Evolutionary conservation across 2,888 invertebrate genomes (phyloP).

Genomic region (Harpalus rubripes): DNA sequence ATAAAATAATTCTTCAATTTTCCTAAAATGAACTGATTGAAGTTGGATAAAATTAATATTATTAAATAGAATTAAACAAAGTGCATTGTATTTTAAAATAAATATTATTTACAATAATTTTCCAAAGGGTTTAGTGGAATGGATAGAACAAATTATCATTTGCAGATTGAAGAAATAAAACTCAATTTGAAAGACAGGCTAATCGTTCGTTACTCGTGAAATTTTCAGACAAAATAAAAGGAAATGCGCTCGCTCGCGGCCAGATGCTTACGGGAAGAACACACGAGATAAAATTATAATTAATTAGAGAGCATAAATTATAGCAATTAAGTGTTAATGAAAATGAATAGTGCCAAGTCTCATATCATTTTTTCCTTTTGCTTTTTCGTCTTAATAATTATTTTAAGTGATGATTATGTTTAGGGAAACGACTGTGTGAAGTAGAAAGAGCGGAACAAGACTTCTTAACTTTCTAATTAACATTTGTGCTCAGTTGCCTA

Average conservation of each 20-base stretch:
- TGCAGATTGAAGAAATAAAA: slow-evolving; percentile 27
- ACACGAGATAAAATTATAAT: slow-evolving; percentile 66
- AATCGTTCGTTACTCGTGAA: slow-evolving; percentile 22
- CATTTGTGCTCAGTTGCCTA: slow-evolving; percentile 56
- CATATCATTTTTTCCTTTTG: slow-evolving; percentile 47
- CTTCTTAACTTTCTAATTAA: slow-evolving; percentile 61
- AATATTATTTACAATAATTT: too few species aligned
- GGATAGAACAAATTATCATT: background rate
- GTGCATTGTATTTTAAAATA: too few species aligned
- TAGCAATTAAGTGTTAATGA: slow-evolving; percentile 65
- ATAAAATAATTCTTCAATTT: too few species aligned
- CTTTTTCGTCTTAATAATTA: slow-evolving; percentile 59
- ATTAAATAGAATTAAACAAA: too few species aligned
- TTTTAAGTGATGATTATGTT: slow-evolving; percentile 64
- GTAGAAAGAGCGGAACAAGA: slow-evolving; percentile 27
- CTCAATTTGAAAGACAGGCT: slow-evolving; percentile 36
- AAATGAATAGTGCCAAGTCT: slow-evolving; percentile 61
- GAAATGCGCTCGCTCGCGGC: slow-evolving; percentile 33
- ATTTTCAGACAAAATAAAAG: slow-evolving; percentile 58
- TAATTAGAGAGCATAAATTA: slow-evolving; percentile 63
- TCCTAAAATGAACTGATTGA: too few species aligned
- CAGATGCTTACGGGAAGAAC: slow-evolving; percentile 57
- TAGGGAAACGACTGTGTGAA: slow-evolving; percentile 31
- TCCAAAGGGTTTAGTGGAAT: background rate
- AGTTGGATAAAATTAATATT: too few species aligned